A percentile compares a stretch with the other conserved stretches of the same genome.
These are phyloP conservation scores for Silvanus unidentatus DNA, from an alignment of 2,888 invertebrate genomes.

Conservation along the genomic window DNA sequence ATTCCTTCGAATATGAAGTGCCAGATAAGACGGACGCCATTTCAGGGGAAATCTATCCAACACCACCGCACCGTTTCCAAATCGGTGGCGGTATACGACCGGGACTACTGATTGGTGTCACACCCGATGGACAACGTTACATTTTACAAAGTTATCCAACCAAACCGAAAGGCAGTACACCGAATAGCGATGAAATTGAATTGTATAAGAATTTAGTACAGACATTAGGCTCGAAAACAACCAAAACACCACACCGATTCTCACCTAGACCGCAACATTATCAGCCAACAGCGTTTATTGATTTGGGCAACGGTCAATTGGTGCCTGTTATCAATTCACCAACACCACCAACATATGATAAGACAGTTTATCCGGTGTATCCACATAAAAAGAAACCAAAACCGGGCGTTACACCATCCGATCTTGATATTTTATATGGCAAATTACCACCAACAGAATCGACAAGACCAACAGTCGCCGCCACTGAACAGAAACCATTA, in stretches of 20 bases:
- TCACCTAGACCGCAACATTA: no score
- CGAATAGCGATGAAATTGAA: background rate
- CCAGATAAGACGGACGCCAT: background rate
- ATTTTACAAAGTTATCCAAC: constrained; percentile 1
- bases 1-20: background rate
- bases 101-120: background rate
- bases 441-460: constrained; percentile 6
- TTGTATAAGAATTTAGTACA: no score
- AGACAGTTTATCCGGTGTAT: constrained; percentile 10
- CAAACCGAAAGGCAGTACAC: constrained; percentile 11
- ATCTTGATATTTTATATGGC: background rate
- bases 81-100: constrained; percentile 14
- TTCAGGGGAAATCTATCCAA: constrained; percentile 4
- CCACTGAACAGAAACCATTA: constrained; percentile 12
- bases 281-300: constrained; percentile 17
- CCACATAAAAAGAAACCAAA: constrained; percentile 3
- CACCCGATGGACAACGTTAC: constrained; percentile 12
- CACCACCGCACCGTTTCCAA: constrained; percentile 14
- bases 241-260: background rate
- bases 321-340: constrained; percentile 16
- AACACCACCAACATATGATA: constrained; percentile 1
- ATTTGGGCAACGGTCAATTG: constrained; percentile 19
- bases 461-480: background rate
- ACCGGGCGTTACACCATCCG: constrained; percentile 8
- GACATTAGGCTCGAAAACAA: background rate